phyloP scores from a whole-genome alignment of 1,140 invertebrate species.

The Drosophila pruinosa region DNA sequence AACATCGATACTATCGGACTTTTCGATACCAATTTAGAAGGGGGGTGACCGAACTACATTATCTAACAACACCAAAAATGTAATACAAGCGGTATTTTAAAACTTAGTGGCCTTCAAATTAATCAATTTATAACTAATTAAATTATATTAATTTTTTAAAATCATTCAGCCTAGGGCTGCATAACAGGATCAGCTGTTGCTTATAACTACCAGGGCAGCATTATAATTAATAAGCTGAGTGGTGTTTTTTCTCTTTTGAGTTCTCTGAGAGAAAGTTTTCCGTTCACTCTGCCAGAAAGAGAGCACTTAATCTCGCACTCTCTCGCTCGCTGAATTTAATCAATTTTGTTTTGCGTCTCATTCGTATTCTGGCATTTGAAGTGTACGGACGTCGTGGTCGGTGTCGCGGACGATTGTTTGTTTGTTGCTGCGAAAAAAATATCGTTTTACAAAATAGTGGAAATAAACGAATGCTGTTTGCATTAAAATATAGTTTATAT shows the following conservation, averaged over 20 bases:
- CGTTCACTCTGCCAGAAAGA: neutral
- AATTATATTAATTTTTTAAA: no score
- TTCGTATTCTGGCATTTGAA: constrained; percentile 42
- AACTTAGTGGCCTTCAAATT: no score
- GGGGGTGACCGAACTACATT: neutral
- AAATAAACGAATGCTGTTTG: constrained; percentile 1
- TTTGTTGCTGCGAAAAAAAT: constrained; percentile 38
- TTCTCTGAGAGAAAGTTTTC: no score
- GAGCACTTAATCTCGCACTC: constrained; percentile 10
- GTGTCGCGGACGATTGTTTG: constrained; percentile 39
- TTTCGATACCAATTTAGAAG: no score
- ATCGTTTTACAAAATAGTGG: constrained; percentile 39
- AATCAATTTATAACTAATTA: no score
- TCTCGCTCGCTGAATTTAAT: constrained; percentile 15
- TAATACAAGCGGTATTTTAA: neutral
- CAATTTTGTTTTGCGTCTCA: constrained; percentile 40
- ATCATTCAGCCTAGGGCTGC: no score
- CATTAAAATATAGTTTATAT: constrained; percentile 12
- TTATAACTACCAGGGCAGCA: no score
- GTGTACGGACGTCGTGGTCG: constrained; percentile 29
- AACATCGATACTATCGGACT: no score
- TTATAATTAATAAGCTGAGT: no score
- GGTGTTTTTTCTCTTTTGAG: no score
- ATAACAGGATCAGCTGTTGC: no score
- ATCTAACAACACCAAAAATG: neutral